Conservation (phyloP, 2,797 vertebrate genomes). For the Hipposideros larvatus region DNA sequence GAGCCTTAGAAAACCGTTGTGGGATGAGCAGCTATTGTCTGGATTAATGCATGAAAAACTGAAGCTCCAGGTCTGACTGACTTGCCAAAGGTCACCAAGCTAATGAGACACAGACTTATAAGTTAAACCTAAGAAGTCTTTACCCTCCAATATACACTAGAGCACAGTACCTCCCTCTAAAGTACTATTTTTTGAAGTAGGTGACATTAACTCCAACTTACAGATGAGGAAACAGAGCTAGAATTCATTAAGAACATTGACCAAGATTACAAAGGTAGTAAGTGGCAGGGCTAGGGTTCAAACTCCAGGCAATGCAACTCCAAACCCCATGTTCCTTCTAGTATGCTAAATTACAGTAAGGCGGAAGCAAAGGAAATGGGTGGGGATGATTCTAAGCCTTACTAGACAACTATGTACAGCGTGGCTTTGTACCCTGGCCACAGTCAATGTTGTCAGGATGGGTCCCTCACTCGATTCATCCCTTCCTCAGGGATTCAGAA, state of each 20-base stretch:
- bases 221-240: not conserved
- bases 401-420: not conserved
- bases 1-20: conserved; percentile 23
- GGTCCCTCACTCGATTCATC: not conserved
- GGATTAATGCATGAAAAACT: conserved; percentile 44
- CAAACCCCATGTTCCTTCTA: not conserved
- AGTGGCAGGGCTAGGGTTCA: not conserved
- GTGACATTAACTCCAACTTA: conserved; percentile 8
- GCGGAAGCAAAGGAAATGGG: not conserved
- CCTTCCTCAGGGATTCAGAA: conserved; percentile 36
- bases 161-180: not conserved
- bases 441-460: not conserved
- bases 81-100: conserved; percentile 14
- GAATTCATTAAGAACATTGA: not conserved
- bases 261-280: not conserved
- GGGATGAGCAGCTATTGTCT: not conserved
- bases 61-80: not conserved
- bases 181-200: not conserved
- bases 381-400: not conserved
- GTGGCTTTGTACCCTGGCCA: not conserved
- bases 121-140: not conserved
- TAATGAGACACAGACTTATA: not conserved
- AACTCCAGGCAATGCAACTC: not conserved
- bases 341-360: not conserved
- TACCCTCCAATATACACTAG: not conserved